A percentile compares a stretch with the other conserved stretches of the same genome.
Conservation (phyloP, 2,113 vertebrate genomes). For the Corynorhinus townsendii region DNA sequence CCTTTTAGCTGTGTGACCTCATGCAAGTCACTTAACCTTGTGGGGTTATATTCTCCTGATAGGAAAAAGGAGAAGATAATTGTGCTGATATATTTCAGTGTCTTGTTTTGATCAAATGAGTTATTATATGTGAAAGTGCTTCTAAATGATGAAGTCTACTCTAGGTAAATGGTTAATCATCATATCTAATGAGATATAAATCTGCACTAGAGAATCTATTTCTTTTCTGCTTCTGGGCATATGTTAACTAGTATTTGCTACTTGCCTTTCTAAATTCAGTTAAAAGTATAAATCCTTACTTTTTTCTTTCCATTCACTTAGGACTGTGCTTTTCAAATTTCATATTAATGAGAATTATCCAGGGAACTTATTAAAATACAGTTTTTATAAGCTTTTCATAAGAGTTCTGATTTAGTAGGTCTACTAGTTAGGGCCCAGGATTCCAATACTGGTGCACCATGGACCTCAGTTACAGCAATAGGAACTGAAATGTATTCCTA, state of each 20-base stretch:
- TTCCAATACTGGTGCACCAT: neutral
- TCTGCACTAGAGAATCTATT: neutral
- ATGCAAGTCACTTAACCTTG: neutral
- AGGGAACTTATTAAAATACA: neutral
- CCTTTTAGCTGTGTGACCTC: neutral
- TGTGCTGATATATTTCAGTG: neutral
- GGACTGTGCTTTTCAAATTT: neutral
- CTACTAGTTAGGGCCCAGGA: neutral
- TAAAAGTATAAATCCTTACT: neutral
- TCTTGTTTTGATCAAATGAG: neutral
- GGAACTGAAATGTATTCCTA: neutral
- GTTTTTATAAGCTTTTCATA: neutral
- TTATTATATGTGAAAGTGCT: neutral
- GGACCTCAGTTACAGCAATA: neutral
- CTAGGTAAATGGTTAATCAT: neutral
- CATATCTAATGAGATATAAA: neutral
- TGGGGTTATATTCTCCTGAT: neutral
- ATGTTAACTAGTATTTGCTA: neutral
- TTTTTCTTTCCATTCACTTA: neutral
- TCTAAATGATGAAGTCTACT: neutral
- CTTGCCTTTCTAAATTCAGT: neutral
- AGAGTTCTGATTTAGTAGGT: neutral
- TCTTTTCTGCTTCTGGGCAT: neutral
- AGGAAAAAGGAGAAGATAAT: neutral
- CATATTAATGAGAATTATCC: neutral